Percentiles rank a stretch among this genome's conserved stretches.
phyloP scores from a whole-genome alignment of 2,888 invertebrate genomes.

The Liopterus haemorrhoidalis region DNA sequence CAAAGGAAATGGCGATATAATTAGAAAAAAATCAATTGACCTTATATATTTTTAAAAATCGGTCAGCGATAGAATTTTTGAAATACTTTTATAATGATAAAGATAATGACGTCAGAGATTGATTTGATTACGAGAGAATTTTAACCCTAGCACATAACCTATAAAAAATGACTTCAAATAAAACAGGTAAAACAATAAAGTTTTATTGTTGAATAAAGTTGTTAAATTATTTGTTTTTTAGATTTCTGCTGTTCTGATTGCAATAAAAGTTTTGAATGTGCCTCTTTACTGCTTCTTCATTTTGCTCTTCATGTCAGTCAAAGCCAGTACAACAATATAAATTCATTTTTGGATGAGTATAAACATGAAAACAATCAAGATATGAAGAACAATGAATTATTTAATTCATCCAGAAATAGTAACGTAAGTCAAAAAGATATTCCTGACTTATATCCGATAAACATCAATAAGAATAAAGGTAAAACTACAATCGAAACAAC shows the following conservation, averaged over 20 bases:
- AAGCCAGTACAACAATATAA: constrained; percentile 4
- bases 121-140: neutral
- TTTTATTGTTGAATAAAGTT: constrained; percentile 5
- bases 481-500: constrained; percentile 1
- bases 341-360: constrained; percentile 3
- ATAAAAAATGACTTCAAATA: constrained; percentile 18
- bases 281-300: constrained; percentile 40
- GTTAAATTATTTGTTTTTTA: constrained; percentile 30
- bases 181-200: constrained; percentile 16
- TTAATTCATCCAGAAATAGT: neutral
- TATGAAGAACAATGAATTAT: constrained; percentile 16
- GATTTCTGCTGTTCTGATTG: constrained; percentile 39
- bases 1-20: neutral
- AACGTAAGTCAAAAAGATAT: constrained; percentile 28
- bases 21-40: constrained; percentile 1
- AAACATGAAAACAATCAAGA: constrained; percentile 18
- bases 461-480: constrained; percentile 15
- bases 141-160: constrained; percentile 14
- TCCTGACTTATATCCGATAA: constrained; percentile 36
- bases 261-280: constrained; percentile 36
- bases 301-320: constrained; percentile 40
- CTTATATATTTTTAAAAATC: neutral
- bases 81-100: constrained; percentile 5
- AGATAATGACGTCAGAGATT: constrained; percentile 1
- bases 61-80: neutral